Evolutionary conservation across 2,113 vertebrate species (phyloP), one percentile per base, ranked within the genome.

Genomic region (Thermophis baileyi): DNA sequence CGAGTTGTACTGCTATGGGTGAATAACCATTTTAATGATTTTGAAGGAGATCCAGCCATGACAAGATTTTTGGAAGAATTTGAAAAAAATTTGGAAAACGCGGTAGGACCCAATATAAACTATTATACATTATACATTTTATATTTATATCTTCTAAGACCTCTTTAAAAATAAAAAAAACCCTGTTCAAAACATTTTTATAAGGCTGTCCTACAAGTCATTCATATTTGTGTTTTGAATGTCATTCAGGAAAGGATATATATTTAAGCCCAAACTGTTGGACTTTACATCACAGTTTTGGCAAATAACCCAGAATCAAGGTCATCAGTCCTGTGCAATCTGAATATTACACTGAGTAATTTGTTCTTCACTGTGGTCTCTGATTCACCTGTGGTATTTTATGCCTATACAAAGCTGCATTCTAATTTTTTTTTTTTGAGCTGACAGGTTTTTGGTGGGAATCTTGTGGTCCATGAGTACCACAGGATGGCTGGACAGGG

Each of bases 1-100:
- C 98, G 99, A 94, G 99, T 99, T 89, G 98, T 99, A 60, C 97
- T 99, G 63, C 97, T 99, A 93, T 99, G 99, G 99, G 99, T 99
- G 94, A 99, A 99, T 97, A 99, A 99, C 97, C 99, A 99, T 95
- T 99, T 99, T 95, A 99, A 99, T 96, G 99, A 99, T 97, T 99
- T 99, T 96, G 99, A 99, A 97, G 99, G 99, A 30, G 98, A 99
- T 96, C 98, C 98, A 35, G 98, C 98, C 85, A 99, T 99, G 99
- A 99, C 99, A 10, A 98, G 95, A 87, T 99, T 99, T 97, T 96
- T 99, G 94, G 99, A 99, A 93, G 98, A 99, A 74, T 99, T 99
- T 96, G 99, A 99, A 95, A 99, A 98, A 96, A 97, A 98, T 93
- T 98, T 99, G 92, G 99, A 99, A 97, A 96, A 96, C 30, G 97